A percentile compares a stretch with the other conserved stretches of the same genome.
phyloP scores from a whole-genome alignment of 2,797 vertebrate species.

The Rhynchonycteris naso region DNA sequence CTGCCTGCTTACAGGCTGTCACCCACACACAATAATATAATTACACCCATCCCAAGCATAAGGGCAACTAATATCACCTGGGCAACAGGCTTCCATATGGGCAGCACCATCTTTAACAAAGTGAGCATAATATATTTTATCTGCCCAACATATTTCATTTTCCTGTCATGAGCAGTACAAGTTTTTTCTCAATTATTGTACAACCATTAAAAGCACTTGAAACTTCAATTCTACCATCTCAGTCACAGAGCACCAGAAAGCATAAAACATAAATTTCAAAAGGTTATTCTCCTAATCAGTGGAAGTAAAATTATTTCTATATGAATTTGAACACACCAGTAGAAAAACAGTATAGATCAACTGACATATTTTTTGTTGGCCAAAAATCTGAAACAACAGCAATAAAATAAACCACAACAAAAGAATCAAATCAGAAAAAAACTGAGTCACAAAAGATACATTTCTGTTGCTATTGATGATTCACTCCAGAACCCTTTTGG shows the following conservation, averaged over 20 bases:
- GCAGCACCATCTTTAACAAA: too few relatives aligned
- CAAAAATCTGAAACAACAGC: background rate
- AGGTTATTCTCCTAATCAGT: background rate
- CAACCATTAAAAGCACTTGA: background rate
- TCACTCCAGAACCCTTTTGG: background rate
- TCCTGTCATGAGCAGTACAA: background rate
- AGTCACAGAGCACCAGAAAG: background rate
- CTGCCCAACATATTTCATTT: background rate
- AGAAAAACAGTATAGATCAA: background rate
- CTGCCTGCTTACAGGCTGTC: too few relatives aligned
- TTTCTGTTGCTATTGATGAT: background rate
- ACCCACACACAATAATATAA: too few relatives aligned
- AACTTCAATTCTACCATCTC: background rate
- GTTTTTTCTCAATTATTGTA: background rate
- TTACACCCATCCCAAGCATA: too few relatives aligned
- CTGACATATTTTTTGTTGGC: background rate
- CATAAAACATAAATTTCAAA: background rate
- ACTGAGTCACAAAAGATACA: background rate
- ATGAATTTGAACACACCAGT: background rate
- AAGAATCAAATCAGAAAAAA: background rate
- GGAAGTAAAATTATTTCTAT: background rate
- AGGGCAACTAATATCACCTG: too few relatives aligned
- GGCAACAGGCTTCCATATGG: too few relatives aligned
- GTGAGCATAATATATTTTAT: too few relatives aligned
- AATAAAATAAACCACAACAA: conserved; percentile 25